Conservation (phyloP, 2,888 invertebrate species). For the Chymomyza caudatula region DNA sequence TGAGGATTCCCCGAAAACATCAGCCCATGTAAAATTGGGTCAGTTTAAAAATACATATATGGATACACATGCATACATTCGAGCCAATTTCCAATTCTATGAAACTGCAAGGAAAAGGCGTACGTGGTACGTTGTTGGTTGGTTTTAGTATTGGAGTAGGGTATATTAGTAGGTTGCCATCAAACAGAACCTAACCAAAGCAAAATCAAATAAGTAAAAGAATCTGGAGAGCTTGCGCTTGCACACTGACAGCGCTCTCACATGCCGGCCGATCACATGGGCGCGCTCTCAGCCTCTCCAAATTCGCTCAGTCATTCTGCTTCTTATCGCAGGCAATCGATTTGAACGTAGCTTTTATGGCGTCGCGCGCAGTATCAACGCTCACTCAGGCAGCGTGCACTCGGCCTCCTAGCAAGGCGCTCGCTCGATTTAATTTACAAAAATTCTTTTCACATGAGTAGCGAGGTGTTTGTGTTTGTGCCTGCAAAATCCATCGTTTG, state of each 20-base stretch:
- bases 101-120: conserved; percentile 48
- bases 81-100: conserved; percentile 33
- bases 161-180: neutral
- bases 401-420: conserved; percentile 35
- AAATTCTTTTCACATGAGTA: conserved; percentile 46
- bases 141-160: neutral
- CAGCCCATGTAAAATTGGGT: conserved; percentile 45
- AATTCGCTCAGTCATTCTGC: neutral
- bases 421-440: conserved; percentile 12
- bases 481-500: conserved; percentile 18
- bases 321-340: conserved; percentile 40
- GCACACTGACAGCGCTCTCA: neutral
- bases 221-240: conserved; percentile 18
- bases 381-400: neutral
- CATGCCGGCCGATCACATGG: neutral
- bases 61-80: neutral
- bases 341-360: conserved; percentile 31
- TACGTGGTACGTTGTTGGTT: conserved; percentile 1
- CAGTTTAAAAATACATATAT: conserved; percentile 57
- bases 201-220: conserved; percentile 22
- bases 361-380: neutral
- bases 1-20: neutral
- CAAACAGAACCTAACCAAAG: neutral
- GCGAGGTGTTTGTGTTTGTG: conserved; percentile 1
- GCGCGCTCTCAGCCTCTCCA: neutral